These are phyloP conservation scores for Nothura maculosa DNA, from an alignment of 2,797 vertebrate species.

Conservation along the genomic window DNA sequence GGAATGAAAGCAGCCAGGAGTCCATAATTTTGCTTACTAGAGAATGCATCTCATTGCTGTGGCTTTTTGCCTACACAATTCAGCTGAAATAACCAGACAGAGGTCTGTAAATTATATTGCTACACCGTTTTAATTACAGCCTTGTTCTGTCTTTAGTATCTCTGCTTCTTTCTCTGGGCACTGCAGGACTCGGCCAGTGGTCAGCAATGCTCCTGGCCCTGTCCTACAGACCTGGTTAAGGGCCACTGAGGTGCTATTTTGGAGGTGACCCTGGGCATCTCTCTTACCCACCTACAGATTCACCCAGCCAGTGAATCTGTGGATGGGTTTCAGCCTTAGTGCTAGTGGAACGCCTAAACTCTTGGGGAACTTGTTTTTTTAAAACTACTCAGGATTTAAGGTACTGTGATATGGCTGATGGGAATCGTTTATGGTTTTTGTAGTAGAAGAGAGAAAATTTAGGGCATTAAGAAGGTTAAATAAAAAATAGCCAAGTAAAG, in stretches of 20 bases:
- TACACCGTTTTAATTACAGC: background rate
- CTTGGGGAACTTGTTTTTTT: background rate
- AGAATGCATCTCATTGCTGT: background rate
- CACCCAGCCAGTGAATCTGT: background rate
- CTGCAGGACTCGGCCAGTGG: background rate
- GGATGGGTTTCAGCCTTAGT: background rate
- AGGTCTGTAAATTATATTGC: background rate
- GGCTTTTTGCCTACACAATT: background rate
- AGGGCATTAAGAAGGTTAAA: background rate
- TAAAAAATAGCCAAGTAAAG: rapidly evolving
- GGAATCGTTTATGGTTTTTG: background rate
- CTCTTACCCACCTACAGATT: no score
- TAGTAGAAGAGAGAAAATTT: background rate
- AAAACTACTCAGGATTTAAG: background rate
- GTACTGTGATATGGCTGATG: background rate
- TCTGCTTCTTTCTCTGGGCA: background rate
- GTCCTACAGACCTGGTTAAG: background rate
- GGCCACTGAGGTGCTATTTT: background rate
- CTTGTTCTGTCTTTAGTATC: background rate
- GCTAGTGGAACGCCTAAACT: background rate
- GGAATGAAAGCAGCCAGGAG: background rate
- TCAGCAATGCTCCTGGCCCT: background rate
- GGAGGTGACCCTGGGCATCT: background rate
- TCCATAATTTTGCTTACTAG: background rate
- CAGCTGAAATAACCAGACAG: rapidly evolving